Base-by-base conservation (phyloP, 2,888 invertebrate genomes). In the Minunthozetes semirufus region DNA sequence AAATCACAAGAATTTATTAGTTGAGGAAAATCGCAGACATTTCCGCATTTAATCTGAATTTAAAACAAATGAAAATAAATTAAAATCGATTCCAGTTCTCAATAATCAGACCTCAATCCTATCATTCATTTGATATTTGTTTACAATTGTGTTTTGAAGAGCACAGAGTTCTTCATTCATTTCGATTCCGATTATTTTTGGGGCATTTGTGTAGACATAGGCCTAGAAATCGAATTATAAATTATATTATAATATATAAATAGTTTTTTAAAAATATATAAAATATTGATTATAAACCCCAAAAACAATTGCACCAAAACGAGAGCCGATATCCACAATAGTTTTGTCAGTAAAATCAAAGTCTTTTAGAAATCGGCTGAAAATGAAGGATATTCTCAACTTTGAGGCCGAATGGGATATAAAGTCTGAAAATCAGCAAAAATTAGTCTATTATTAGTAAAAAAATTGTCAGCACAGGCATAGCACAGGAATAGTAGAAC, bases 351-450 rank as follows among this genome's bases (percentile, higher is more conserved):
- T 82, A 77, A 89, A 84, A 76, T 84, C 84, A 15, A 46, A n/a
- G 3, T 42, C 42, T 53, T 89, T 88, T 59, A 90, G 84, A 56
- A 88, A 81, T 22, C 85, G 85, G 78, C 86, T 86, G 80, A 89
- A 90, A 72, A 89, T 86, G 80, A 86, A 88, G 78, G 86, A 85
- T 22, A 89, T 81, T 74, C 85, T 84, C 79, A 85, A 84, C 76
- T 85, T 85, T 48, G 89, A 88, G 81, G 87, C 85, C n/a, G 89
- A 89, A 81, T 89, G 89, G 48, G 88, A 88, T 78, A 88, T 86
- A 76, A 86, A 86, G 77, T 85, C 88, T 83, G 13, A 48, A 15
- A 48, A 53, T n/a, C 19, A 33, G 9, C 9, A 4, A 33, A 33
- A 33, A 33, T 33, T 6, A 33, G 33, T 4, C 9, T 33, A 33